These are phyloP conservation scores for Gobio occitaniae DNA, from an alignment of 2,797 vertebrate species.

Conservation along the genomic window DNA sequence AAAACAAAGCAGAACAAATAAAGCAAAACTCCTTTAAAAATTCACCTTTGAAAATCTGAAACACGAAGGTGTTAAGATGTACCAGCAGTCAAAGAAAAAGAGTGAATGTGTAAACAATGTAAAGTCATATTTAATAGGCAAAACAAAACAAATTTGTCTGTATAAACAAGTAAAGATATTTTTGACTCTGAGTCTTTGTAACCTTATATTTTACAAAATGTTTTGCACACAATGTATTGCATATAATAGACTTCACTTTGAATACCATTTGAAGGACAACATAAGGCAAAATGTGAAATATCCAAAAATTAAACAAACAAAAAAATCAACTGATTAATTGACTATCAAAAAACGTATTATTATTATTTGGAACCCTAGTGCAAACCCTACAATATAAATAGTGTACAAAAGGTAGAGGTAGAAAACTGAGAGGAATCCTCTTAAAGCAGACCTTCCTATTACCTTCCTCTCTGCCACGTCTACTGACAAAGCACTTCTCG, in stretches of 20 bases:
- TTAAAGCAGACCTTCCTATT: conserved; percentile 70
- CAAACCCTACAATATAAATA: conserved; percentile 18
- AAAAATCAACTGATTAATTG: neutral
- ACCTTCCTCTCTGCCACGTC: conserved; percentile 70
- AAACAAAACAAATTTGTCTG: neutral
- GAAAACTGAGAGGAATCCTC: conserved; percentile 57
- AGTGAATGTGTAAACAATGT: neutral
- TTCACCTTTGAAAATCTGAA: neutral
- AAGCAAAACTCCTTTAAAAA: too few relatives aligned
- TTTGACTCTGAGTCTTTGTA: too few relatives aligned
- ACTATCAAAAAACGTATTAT: neutral
- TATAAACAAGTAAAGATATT: too few relatives aligned
- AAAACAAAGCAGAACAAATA: too few relatives aligned
- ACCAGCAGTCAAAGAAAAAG: neutral
- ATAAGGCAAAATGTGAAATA: neutral
- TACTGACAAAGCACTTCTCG: conserved; percentile 70
- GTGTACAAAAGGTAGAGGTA: conserved; percentile 11
- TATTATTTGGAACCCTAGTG: neutral
- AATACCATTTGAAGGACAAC: neutral
- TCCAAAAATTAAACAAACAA: neutral
- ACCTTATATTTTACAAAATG: neutral
- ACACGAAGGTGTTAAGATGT: neutral
- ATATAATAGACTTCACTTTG: neutral
- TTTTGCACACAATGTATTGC: neutral
- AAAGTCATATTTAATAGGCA: too few relatives aligned